These are phyloP conservation scores for Lasioglossum leucozonium DNA, from an alignment of 2,888 invertebrate species.

Conservation along the genomic window DNA sequence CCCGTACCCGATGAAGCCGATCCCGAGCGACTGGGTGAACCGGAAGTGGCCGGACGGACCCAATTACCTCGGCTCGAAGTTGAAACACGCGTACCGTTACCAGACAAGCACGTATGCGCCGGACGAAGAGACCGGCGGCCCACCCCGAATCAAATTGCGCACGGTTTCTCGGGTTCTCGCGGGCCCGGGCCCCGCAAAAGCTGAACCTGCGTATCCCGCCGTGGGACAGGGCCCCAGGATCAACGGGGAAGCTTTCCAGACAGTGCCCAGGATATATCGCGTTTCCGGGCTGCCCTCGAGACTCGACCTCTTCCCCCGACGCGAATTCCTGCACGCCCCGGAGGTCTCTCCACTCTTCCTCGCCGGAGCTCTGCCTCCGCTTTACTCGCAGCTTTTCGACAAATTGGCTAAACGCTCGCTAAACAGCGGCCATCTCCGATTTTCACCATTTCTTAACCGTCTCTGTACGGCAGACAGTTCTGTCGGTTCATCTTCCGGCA, in stretches of 20 bases:
- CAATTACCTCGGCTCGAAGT: conserved; percentile 68
- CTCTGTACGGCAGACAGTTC: neutral
- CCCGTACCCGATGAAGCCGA: conserved; percentile 39
- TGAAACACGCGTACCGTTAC: conserved; percentile 68
- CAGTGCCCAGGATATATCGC: conserved; percentile 73
- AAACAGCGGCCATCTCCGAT: neutral
- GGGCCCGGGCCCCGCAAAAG: conserved; percentile 25
- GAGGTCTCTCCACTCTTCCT: conserved; percentile 49
- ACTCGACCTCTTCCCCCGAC: conserved; percentile 69
- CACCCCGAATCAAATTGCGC: conserved; percentile 71
- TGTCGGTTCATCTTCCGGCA: too few relatives aligned
- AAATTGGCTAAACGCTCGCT: conserved; percentile 11
- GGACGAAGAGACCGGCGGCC: conserved; percentile 45
- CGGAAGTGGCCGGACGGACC: conserved; percentile 68
- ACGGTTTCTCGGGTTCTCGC: conserved; percentile 55
- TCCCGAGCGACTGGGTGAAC: conserved; percentile 39
- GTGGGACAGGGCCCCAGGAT: conserved; percentile 27
- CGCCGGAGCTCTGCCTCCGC: conserved; percentile 28
- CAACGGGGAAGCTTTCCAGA: conserved; percentile 59
- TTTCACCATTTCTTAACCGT: neutral
- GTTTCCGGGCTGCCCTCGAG: conserved; percentile 75
- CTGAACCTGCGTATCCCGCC: conserved; percentile 32
- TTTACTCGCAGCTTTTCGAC: conserved; percentile 29
- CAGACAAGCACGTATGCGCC: conserved; percentile 41
- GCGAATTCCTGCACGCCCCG: conserved; percentile 75